A percentile compares a stretch with the other conserved stretches of the same genome.
These are phyloP conservation scores for Campaea margaritaria DNA, from an alignment of 2,888 invertebrate species.

Conservation along the genomic window DNA sequence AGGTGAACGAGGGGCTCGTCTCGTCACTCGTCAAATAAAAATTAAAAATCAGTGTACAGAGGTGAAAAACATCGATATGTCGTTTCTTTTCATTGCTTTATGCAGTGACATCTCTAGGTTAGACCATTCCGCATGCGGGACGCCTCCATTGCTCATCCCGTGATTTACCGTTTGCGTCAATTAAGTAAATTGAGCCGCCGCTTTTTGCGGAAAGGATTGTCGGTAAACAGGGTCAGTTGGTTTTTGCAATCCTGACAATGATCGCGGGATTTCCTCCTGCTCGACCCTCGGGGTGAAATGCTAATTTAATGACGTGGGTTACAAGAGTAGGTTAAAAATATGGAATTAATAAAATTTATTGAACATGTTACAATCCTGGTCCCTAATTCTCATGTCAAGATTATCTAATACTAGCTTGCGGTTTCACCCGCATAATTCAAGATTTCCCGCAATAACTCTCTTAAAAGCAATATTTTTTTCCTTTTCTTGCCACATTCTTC, in stretches of 20 bases:
- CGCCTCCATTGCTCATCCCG: slow-evolving; percentile 25
- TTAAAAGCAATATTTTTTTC: no score
- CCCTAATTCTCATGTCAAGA: no score
- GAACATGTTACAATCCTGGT: no score
- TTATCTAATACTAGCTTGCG: no score
- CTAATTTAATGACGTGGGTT: slow-evolving; percentile 4
- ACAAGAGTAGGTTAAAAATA: not conserved
- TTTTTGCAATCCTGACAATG: slow-evolving; percentile 24
- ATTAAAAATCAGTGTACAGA: not conserved
- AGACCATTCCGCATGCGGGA: slow-evolving; percentile 1
- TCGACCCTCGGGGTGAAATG: not conserved
- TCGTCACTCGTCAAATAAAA: no score
- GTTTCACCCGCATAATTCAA: no score
- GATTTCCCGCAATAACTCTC: no score
- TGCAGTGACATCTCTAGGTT: not conserved
- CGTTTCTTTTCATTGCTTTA: no score
- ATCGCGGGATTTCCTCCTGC: slow-evolving; percentile 9
- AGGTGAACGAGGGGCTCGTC: no score
- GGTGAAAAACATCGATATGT: no score
- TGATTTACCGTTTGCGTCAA: slow-evolving; percentile 32
- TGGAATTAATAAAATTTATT: no score
- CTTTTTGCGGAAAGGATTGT: slow-evolving; percentile 28
- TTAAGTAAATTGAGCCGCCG: slow-evolving; percentile 30
- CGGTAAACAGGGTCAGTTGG: slow-evolving; percentile 22
- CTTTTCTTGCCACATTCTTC: no score